A percentile compares a stretch with the other conserved stretches of the same genome.
phyloP scores from a whole-genome alignment of 1,140 invertebrate genomes.

The Euborellia annulipes region DNA sequence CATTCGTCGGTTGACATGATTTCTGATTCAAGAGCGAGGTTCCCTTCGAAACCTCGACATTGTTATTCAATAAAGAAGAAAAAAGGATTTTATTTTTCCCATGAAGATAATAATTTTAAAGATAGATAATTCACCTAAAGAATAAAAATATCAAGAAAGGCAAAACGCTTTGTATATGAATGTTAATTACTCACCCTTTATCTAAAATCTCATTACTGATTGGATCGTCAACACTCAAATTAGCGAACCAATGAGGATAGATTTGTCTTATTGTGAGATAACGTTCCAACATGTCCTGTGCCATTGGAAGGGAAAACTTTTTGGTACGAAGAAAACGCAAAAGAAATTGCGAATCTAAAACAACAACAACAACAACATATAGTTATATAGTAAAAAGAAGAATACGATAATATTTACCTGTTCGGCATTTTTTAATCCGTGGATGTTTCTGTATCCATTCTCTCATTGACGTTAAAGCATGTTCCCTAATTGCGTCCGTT shows the following conservation, averaged over 20 bases:
- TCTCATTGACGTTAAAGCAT: conserved; percentile 50
- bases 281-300: conserved; percentile 68
- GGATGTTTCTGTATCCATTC: conserved; percentile 64
- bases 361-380: conserved; percentile 5
- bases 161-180: too few relatives aligned
- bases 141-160: too few relatives aligned
- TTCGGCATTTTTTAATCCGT: conserved; percentile 53
- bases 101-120: too few relatives aligned
- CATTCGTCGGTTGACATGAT: too few relatives aligned
- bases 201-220: conserved; percentile 60
- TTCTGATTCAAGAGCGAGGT: too few relatives aligned
- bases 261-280: conserved; percentile 66
- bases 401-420: conserved; percentile 30
- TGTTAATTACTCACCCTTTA: conserved; percentile 41
- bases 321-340: conserved; percentile 69
- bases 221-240: conserved; percentile 50
- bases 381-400: too few relatives aligned
- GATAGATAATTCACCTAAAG: too few relatives aligned
- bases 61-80: too few relatives aligned
- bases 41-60: too few relatives aligned
- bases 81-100: too few relatives aligned
- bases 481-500: conserved; percentile 47
- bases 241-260: conserved; percentile 69
- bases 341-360: conserved; percentile 53
- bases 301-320: conserved; percentile 69